Evolutionary conservation across 2,888 invertebrate genomes (phyloP).

Genomic region (Ferdinandea cuprea): DNA sequence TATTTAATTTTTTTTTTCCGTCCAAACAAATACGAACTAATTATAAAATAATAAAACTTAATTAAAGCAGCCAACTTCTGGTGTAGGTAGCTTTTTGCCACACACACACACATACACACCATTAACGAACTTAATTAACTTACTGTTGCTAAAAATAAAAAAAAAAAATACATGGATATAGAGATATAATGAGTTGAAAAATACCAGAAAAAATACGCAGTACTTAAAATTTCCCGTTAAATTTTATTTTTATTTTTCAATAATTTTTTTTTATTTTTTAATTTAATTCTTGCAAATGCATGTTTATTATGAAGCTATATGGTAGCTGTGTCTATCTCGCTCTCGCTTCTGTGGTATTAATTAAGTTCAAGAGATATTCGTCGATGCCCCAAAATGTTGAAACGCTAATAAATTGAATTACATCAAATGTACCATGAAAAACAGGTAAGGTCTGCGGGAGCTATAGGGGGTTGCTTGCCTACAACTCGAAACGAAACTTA

Average conservation of each 20-base stretch:
- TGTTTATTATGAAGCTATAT: too few relatives aligned
- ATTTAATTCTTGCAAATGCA: too few relatives aligned
- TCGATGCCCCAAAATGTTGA: conserved; percentile 49
- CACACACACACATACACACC: conserved; percentile 34
- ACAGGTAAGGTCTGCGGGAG: conserved; percentile 18
- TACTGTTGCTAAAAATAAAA: conserved; percentile 17
- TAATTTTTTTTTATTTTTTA: not conserved
- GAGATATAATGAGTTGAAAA: conserved; percentile 21
- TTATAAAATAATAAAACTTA: conserved; percentile 37
- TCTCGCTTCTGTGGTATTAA: conserved; percentile 39
- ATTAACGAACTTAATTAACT: conserved; percentile 53
- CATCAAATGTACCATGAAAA: conserved; percentile 63
- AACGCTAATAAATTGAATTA: conserved; percentile 65
- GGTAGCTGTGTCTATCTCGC: too few relatives aligned
- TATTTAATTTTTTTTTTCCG: conserved; percentile 19
- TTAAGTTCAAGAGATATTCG: conserved; percentile 52
- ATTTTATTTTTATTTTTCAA: conserved; percentile 10
- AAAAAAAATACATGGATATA: conserved; percentile 23
- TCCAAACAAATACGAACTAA: conserved; percentile 32
- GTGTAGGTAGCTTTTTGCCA: not conserved
- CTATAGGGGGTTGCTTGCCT: too few relatives aligned
- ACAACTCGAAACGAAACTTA: too few relatives aligned
- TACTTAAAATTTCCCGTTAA: conserved; percentile 15
- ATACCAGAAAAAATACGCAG: too few relatives aligned
- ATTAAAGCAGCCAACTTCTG: conserved; percentile 15